Evolutionary conservation across 2,113 vertebrate species (phyloP).

Genomic region (Rhynchomys soricoides): DNA sequence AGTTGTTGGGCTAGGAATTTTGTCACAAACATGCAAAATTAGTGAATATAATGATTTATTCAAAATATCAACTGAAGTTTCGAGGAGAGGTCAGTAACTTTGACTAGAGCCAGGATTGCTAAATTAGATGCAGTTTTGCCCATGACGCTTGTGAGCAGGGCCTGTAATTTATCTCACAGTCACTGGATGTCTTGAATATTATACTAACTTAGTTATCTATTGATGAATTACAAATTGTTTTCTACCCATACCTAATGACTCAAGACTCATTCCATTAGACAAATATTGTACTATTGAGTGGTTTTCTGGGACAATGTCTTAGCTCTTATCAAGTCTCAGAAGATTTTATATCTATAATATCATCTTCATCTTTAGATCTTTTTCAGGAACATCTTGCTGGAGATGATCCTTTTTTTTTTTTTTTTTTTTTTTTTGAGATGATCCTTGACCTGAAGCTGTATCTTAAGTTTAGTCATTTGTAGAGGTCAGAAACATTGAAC

Average conservation of each 20-base stretch:
- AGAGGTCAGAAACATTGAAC: background rate
- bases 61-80: background rate
- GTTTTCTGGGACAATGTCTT: background rate
- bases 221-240: background rate
- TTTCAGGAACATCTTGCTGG: background rate
- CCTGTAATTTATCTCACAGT: background rate
- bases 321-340: background rate
- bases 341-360: background rate
- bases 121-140: background rate
- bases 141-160: background rate
- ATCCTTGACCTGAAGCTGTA: background rate
- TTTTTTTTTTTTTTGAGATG: no score
- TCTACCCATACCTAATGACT: background rate
- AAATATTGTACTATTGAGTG: background rate
- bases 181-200: background rate
- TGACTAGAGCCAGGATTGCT: background rate
- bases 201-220: background rate
- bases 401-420: background rate
- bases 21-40: background rate
- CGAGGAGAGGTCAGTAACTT: background rate
- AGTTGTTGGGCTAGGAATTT: background rate
- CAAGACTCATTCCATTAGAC: background rate
- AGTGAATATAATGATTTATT: background rate
- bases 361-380: background rate
- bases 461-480: background rate